Base-by-base conservation (phyloP, 2,888 invertebrate genomes). In the Crioceris asparagi region DNA sequence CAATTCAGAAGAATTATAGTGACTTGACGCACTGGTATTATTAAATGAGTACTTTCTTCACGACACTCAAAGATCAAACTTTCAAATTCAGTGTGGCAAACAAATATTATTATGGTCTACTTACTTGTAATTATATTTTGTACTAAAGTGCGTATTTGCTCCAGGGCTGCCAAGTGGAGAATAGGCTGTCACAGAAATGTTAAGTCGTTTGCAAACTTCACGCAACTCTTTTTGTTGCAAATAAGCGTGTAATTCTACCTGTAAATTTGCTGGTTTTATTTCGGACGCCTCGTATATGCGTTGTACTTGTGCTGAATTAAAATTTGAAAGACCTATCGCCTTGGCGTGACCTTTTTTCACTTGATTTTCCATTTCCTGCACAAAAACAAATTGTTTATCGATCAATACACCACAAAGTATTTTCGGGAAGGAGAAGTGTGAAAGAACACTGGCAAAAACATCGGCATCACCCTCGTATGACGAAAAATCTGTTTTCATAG, bases 291-390 rank as follows among this genome's bases (percentile, higher is more conserved):
- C 64, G 46, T 76, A 69, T 37, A 86, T 72, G 41, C 70, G 67
- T 44, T 68, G 56, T 36, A 86, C 69, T 65, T 88, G 88, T 11
- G 64, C 56, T 40, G 69, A 68, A 55, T 81, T 84, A 61, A 82
- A 87, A 61, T 88, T 88, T 33, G 86, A 87, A 34, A 87, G 56
- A 3, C 87, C 87, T 45, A 88, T 75, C n/a, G 82, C 74, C 53
- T 70, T 77, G 1, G 74, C 62, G 15, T 71, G 64, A 3, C 83
- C 83, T 35, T 68, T 64, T 44, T 69, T 69, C 31, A 83, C 79
- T 49, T 62, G 62, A 34, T 72, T 64, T 60, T 84, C 83, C 79
- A 85, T 74, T 55, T 67, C 75, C 83, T 83, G 48, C 10, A 56
- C 39, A 32, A 11, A 36, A 32, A 23, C 5, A 15, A 14, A 12